These are phyloP conservation scores for Drosophila lowei DNA, from an alignment of 1,140 invertebrate genomes.

Conservation along the genomic window DNA sequence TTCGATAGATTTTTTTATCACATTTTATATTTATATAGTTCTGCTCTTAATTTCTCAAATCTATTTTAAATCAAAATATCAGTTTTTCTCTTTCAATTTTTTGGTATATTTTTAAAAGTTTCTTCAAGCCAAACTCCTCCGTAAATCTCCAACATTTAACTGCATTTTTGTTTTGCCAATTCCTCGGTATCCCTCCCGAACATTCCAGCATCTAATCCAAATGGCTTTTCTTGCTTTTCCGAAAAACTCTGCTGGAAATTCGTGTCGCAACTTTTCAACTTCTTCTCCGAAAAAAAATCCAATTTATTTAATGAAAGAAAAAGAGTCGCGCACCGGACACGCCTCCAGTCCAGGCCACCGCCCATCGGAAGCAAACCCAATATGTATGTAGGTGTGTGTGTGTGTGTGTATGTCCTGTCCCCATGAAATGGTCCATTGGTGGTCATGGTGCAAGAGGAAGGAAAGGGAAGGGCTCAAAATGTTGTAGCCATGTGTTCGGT, in stretches of 20 bases:
- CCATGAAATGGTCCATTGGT: neutral
- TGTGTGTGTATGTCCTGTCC: no score
- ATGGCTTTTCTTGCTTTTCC: slow-evolving; percentile 9
- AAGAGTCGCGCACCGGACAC: slow-evolving; percentile 15
- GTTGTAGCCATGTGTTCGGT: slow-evolving; percentile 27
- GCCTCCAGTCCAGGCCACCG: neutral
- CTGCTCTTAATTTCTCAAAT: no score
- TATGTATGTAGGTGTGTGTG: no score
- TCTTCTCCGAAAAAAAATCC: slow-evolving; percentile 45
- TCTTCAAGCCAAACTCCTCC: no score
- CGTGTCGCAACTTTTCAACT: slow-evolving; percentile 15
- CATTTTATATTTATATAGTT: no score
- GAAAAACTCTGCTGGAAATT: neutral
- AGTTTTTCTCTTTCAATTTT: no score
- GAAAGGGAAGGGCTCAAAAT: neutral
- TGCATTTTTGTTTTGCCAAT: slow-evolving; percentile 2
- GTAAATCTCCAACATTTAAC: no score
- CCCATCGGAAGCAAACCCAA: neutral
- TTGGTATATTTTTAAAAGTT: no score
- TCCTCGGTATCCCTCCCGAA: neutral
- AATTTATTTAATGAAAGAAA: slow-evolving; percentile 68
- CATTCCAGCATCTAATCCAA: slow-evolving; percentile 9
- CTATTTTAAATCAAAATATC: no score
- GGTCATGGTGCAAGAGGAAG: neutral
- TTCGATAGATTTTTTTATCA: no score